phyloP scores from a whole-genome alignment of 2,113 vertebrate species.

The Acrocephalus arundinaceus region DNA sequence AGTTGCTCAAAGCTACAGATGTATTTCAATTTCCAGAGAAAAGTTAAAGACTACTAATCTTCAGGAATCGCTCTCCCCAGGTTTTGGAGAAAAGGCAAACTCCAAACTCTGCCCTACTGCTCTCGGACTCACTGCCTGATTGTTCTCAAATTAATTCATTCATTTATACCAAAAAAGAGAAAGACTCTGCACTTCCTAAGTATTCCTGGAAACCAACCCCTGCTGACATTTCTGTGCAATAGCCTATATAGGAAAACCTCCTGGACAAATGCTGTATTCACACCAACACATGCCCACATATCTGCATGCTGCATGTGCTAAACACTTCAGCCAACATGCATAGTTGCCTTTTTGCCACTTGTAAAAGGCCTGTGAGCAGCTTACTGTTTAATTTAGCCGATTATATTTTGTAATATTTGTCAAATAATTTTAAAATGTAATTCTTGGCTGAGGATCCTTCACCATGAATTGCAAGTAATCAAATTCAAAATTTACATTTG shows the following conservation, averaged over 20 bases:
- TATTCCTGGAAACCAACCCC: neutral
- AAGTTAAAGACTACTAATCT: neutral
- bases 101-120: neutral
- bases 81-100: neutral
- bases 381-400: neutral
- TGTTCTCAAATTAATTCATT: neutral
- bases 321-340: neutral
- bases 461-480: neutral
- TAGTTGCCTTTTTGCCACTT: neutral
- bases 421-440: neutral
- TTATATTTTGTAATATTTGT: neutral
- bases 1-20: neutral
- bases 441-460: neutral
- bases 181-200: neutral
- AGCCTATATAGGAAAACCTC: neutral
- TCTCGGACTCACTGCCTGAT: neutral
- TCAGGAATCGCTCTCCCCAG: neutral
- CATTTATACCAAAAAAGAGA: neutral
- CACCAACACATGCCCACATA: neutral
- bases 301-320: fast-evolving
- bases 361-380: neutral
- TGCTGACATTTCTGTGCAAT: neutral
- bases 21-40: neutral
- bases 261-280: neutral
- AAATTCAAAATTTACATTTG: neutral